A percentile compares a stretch with the other conserved stretches of the same genome.
Conservation (phyloP, 2,888 invertebrate genomes). For the Camptogramma bilineatum region DNA sequence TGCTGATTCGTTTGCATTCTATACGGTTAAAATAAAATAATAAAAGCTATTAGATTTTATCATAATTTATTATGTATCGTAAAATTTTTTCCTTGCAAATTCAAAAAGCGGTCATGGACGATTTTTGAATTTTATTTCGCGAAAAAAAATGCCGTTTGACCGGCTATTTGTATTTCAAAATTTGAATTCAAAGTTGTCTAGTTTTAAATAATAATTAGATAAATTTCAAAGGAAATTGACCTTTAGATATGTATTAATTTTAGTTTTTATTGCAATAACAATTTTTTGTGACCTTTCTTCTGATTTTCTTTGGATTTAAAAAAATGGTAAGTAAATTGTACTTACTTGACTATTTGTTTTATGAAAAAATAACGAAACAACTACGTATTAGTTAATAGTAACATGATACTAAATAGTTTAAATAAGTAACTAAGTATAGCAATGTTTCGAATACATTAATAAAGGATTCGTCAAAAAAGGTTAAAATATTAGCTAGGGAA, state of each 20-base stretch:
- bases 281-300: not conserved
- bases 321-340: no score
- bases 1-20: not conserved
- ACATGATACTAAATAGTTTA: not conserved
- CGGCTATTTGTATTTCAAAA: no score
- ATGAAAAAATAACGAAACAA: no score
- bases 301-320: no score
- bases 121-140: not conserved
- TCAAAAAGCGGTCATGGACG: not conserved
- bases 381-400: not conserved
- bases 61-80: no score
- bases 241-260: no score
- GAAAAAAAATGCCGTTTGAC: no score
- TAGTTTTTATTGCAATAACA: not conserved
- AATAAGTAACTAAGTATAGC: not conserved
- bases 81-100: not conserved
- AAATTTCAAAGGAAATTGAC: no score
- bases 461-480: slow-evolving; percentile 35
- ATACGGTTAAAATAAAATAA: no score
- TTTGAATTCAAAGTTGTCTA: not conserved
- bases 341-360: no score
- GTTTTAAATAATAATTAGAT: not conserved
- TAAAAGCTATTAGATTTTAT: no score
- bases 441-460: slow-evolving; percentile 31
- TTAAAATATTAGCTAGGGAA: slow-evolving; percentile 33